These are phyloP conservation scores for Micromesistius poutassou DNA, from an alignment of 2,797 vertebrate genomes.

Conservation along the genomic window DNA sequence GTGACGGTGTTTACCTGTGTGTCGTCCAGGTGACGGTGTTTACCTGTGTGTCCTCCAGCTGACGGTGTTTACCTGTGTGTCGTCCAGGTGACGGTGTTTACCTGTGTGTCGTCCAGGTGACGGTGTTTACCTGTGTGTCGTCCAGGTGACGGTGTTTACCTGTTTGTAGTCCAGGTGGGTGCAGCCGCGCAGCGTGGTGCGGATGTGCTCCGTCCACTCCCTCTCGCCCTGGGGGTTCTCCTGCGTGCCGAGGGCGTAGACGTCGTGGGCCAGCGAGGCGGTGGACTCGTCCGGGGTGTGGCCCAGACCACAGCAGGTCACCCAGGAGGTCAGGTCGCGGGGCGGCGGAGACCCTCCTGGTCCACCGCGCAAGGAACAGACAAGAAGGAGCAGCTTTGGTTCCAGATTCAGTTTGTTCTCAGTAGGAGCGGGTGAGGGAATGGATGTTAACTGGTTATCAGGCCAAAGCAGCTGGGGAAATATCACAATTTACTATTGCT, in stretches of 20 bases:
- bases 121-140: conserved; percentile 52
- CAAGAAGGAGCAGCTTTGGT: not conserved
- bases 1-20: conserved; percentile 71
- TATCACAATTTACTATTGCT: not conserved
- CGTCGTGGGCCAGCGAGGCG: conserved; percentile 71
- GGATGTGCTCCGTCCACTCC: conserved; percentile 81
- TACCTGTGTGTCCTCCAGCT: conserved; percentile 47
- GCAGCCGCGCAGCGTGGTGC: conserved; percentile 65
- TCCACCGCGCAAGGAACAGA: not conserved
- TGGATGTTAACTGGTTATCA: not conserved
- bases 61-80: conserved; percentile 54
- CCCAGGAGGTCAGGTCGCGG: conserved; percentile 74
- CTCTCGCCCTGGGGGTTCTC: conserved; percentile 81
- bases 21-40: conserved; percentile 65
- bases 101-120: conserved; percentile 32
- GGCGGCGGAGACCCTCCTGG: conserved; percentile 76
- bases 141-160: conserved; percentile 45
- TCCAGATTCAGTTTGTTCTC: not conserved
- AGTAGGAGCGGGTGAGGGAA: not conserved
- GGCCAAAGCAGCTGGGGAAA: not conserved
- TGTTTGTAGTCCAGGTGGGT: conserved; percentile 78
- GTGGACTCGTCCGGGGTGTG: conserved; percentile 72
- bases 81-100: conserved; percentile 62
- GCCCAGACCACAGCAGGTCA: conserved; percentile 76
- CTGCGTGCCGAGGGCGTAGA: conserved; percentile 81